Percentiles rank a stretch among this genome's conserved stretches.
Conservation (phyloP, 64 coral and sea anemone species). For the Montipora cactus region DNA sequence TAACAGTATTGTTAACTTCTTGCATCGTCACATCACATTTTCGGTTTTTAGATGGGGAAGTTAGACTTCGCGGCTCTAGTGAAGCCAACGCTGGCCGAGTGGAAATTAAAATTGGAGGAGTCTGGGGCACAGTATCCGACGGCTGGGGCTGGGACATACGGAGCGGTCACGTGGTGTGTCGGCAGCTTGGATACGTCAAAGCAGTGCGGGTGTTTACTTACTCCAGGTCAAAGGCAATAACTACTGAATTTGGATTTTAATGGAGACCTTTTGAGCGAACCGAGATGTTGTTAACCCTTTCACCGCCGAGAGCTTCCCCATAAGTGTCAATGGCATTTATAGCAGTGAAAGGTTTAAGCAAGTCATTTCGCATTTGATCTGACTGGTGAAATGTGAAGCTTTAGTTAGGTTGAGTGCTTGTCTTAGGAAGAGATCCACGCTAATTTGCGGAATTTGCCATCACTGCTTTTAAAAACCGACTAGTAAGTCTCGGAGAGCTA, state of each 20-base stretch:
- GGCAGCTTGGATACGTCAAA: conserved; percentile 35
- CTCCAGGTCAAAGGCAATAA: conserved; percentile 9
- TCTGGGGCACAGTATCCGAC: conserved; percentile 30
- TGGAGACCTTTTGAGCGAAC: neutral
- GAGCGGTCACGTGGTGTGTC: conserved; percentile 45
- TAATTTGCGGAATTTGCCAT: no score
- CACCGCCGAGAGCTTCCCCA: no score
- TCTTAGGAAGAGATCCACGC: no score
- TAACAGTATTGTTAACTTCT: no score
- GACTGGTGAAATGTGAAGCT: no score
- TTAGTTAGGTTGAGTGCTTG: no score
- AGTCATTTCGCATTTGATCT: no score
- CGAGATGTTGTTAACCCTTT: no score
- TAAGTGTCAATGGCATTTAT: no score
- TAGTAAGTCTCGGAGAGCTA: no score
- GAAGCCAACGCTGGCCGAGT: conserved; percentile 17
- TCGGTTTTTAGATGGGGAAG: conserved; percentile 6
- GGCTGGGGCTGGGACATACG: neutral
- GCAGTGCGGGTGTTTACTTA: conserved; percentile 36
- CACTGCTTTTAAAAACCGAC: no score
- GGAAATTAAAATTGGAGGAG: conserved; percentile 15
- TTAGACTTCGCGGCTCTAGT: conserved; percentile 24
- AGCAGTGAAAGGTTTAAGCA: no score
- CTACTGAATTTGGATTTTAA: neutral
- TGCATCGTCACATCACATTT: neutral